Evolutionary conservation across 2,797 vertebrate genomes (phyloP).

Genomic region (Enteromius paludinosus): DNA sequence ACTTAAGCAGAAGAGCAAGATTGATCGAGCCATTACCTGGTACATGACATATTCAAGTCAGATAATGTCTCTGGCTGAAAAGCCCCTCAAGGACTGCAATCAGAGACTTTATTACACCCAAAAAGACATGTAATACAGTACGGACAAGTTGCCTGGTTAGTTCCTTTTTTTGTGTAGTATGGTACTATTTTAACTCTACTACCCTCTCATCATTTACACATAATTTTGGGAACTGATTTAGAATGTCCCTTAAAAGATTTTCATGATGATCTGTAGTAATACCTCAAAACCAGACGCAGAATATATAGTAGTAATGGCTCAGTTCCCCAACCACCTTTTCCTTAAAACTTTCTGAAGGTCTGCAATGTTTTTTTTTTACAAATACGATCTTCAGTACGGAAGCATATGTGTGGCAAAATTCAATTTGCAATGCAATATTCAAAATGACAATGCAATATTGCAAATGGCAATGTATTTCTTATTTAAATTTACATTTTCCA

Average conservation of each 20-base stretch:
- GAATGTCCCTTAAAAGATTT: neutral
- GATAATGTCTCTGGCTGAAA: slow-evolving; percentile 22
- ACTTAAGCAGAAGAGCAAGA: slow-evolving; percentile 31
- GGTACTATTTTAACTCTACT: neutral
- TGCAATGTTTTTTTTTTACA: too few species aligned
- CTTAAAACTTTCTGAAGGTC: too few species aligned
- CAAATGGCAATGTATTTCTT: too few species aligned
- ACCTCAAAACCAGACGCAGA: neutral
- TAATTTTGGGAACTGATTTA: neutral
- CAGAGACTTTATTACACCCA: neutral
- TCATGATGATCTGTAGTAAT: neutral
- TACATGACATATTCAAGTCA: slow-evolving; percentile 28
- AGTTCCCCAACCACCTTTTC: too few species aligned
- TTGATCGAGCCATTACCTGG: slow-evolving; percentile 17
- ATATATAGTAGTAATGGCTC: too few species aligned
- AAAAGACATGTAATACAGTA: slow-evolving; percentile 16
- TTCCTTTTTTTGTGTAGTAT: neutral
- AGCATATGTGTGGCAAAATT: too few species aligned
- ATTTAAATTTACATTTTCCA: too few species aligned
- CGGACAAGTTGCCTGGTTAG: neutral
- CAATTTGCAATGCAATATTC: too few species aligned
- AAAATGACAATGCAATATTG: too few species aligned
- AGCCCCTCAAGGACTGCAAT: slow-evolving; percentile 15
- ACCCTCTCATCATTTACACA: neutral
- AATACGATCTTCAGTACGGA: too few species aligned